Base-by-base conservation (phyloP, 2,113 vertebrate species). In the Drymodes brunneopygia region DNA sequence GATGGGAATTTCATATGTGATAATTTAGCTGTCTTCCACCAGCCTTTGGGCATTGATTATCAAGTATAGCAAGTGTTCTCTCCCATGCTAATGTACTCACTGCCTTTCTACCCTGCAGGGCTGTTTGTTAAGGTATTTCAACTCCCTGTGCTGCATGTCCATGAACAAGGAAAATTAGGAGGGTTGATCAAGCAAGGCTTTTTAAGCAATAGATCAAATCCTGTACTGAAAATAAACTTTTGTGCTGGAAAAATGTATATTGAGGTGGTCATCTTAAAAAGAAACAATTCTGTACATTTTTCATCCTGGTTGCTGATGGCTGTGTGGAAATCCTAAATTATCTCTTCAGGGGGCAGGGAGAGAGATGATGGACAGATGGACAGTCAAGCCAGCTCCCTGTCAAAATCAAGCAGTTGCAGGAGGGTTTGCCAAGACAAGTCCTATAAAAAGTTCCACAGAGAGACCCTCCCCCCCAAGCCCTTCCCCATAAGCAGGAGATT, bases 301-400 rank as follows among this genome's bases (percentile, higher is more conserved):
- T 93, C 23, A 77, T 75, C 23, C 19, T 24, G 35, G 6, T 54
- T 54, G 71, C 15, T 6, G 4, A 23, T 40, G 67, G 35, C 24
- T 35, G 29, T 58, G 36, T 18, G 90, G 54, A 92, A 93, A 77
- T 58, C 36, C 28, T 45, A 35, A 80, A 88, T 88, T 50, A 35
- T 19, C 28, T 2, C 9, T 40, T 45, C 24, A 9, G 6, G 0
- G 3, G 8, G 2, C n/a, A 35, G 12, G 12, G 4, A 9, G 4
- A 28, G 20, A 60, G 31, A 38, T 0, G 0, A 65, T 14, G 45
- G 45, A 27, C 7, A 2, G 45, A 65, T 0, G 0, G 25, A 58
- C 16, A 65, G 28, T 72, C 74, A 72, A 51, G 16, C 16, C 29
- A 58, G 21, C 14, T 82, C 28, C 58, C 50, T 57, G 42, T 24